These are phyloP conservation scores for Orthosia gracilis DNA, from an alignment of 2,888 invertebrate genomes.

Conservation along the genomic window DNA sequence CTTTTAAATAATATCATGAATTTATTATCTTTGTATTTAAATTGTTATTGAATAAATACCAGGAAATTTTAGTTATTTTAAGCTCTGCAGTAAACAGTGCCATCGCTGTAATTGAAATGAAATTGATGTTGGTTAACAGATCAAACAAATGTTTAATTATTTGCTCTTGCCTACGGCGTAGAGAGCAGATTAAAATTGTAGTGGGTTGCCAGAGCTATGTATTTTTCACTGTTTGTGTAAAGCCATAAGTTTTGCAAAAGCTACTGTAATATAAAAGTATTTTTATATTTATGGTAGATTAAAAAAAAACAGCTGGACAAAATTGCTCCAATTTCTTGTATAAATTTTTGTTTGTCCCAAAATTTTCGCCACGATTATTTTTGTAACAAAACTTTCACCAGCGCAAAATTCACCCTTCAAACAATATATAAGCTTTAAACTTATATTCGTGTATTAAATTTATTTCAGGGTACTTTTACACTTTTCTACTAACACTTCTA, in stretches of 20 bases:
- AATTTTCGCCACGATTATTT: conserved; percentile 29
- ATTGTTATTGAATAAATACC: background rate
- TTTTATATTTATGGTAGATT: background rate
- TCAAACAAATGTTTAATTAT: conserved; percentile 27
- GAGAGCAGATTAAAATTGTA: background rate
- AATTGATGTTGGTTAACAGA: conserved; percentile 35
- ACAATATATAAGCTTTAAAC: conserved; percentile 71
- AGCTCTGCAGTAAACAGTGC: conserved; percentile 5
- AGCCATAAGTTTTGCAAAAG: background rate
- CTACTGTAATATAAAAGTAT: background rate
- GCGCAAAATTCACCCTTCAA: conserved; percentile 47
- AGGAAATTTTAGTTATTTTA: conserved; percentile 2
- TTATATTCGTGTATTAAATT: conserved; percentile 66
- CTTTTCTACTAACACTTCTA: conserved; percentile 79
- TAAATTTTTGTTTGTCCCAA: background rate
- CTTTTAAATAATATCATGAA: background rate
- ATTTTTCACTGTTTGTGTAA: background rate
- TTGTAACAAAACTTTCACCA: conserved; percentile 42
- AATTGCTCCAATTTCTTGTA: background rate
- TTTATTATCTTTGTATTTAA: background rate
- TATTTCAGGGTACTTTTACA: conserved; percentile 86
- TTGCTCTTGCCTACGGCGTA: background rate
- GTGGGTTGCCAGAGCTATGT: background rate
- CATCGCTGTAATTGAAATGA: conserved; percentile 4
- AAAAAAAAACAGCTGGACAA: background rate